These are phyloP conservation scores for Pipistrellus pygmaeus DNA, from an alignment of 2,797 vertebrate species.

Conservation along the genomic window DNA sequence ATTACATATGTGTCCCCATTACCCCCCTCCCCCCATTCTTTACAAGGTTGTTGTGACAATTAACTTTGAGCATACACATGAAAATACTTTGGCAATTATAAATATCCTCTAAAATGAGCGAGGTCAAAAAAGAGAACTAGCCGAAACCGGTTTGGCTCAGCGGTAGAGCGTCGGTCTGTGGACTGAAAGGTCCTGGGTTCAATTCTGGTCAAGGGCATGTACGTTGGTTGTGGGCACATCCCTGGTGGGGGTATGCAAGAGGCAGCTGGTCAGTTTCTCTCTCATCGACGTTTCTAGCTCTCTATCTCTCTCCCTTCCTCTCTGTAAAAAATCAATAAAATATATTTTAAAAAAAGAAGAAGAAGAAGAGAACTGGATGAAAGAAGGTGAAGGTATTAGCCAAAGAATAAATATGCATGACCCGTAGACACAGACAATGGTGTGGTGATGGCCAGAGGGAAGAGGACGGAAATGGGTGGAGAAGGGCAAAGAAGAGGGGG, in stretches of 20 bases:
- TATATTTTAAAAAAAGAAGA: no score
- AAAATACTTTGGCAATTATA: not conserved
- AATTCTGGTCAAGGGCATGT: no score
- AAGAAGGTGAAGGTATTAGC: not conserved
- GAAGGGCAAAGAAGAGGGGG: not conserved
- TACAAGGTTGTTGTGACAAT: not conserved
- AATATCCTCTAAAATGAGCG: not conserved
- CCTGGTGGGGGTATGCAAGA: no score
- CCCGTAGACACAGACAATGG: not conserved
- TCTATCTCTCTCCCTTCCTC: no score
- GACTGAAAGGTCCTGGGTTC: no score
- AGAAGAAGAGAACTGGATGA: not conserved
- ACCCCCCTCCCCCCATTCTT: not conserved
- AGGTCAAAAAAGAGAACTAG: not conserved
- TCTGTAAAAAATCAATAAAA: no score
- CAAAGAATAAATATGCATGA: not conserved
- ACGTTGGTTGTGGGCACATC: no score
- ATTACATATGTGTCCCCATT: no score
- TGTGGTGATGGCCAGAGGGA: not conserved
- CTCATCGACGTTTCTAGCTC: no score
- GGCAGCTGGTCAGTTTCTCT: no score
- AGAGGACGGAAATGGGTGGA: not conserved
- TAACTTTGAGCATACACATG: not conserved
- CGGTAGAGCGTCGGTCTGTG: no score
- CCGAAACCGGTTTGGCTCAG: not conserved